These are phyloP conservation scores for Seladonia tumulorum DNA, from an alignment of 2,888 invertebrate species.

Conservation along the genomic window DNA sequence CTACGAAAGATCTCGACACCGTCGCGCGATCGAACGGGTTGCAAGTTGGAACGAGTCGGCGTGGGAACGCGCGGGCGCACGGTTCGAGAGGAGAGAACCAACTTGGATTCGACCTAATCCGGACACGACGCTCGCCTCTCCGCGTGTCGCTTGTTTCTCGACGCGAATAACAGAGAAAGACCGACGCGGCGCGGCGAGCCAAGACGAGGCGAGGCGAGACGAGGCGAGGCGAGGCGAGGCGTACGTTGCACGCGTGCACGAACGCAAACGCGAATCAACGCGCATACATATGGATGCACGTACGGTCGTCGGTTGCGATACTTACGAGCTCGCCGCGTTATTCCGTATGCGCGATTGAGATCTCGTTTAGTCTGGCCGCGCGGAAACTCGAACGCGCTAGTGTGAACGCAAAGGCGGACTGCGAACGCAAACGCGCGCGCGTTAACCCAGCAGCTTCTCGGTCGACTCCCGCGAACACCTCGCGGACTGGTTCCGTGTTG, in stretches of 20 bases:
- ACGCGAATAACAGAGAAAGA: not conserved
- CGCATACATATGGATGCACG: conserved; percentile 34
- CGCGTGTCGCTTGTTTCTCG: not conserved
- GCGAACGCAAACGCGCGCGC: not conserved
- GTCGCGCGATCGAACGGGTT: not conserved
- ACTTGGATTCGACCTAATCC: conserved; percentile 6
- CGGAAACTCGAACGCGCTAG: conserved; percentile 44
- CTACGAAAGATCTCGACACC: conserved; percentile 1
- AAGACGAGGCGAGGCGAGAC: conserved; percentile 2
- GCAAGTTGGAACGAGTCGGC: conserved; percentile 11
- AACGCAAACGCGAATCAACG: not conserved
- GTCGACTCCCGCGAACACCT: conserved; percentile 33
- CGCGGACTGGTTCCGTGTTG: conserved; percentile 40
- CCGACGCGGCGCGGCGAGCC: not conserved
- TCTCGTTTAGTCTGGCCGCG: conserved; percentile 65
- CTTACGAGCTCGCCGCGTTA: conserved; percentile 67
- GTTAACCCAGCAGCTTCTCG: conserved; percentile 28
- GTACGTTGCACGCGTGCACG: conserved; percentile 21
- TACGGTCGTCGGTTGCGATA: conserved; percentile 65
- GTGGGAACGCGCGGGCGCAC: conserved; percentile 22
- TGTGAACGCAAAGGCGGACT: not conserved
- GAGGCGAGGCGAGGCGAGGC: too few relatives aligned
- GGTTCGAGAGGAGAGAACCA: not conserved
- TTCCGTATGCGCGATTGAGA: conserved; percentile 70
- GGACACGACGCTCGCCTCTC: not conserved